phyloP scores from a whole-genome alignment of 2,888 invertebrate genomes.

The Parnassius mnemosyne region DNA sequence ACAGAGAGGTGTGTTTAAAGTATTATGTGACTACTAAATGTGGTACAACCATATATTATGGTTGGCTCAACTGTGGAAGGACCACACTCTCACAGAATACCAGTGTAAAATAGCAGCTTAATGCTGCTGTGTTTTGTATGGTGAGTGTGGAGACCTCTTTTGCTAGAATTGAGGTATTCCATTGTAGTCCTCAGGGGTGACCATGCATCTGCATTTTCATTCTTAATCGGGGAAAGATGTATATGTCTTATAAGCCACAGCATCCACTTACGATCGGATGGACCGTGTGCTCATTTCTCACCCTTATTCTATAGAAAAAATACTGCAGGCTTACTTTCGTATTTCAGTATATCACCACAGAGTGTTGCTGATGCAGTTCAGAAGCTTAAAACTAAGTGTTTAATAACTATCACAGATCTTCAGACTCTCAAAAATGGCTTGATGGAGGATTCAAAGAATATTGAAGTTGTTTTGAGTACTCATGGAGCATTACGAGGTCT shows the following conservation, averaged over 20 bases:
- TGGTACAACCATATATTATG: too few relatives aligned
- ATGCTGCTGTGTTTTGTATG: too few relatives aligned
- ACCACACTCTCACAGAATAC: too few relatives aligned
- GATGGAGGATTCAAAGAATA: constrained; percentile 53
- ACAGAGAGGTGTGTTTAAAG: background rate
- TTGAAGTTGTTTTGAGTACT: constrained; percentile 49
- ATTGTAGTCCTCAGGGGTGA: background rate
- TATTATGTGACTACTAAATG: background rate
- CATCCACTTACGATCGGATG: too few relatives aligned
- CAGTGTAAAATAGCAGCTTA: too few relatives aligned
- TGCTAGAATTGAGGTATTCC: background rate
- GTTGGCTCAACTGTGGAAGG: too few relatives aligned
- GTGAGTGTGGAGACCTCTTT: too few relatives aligned
- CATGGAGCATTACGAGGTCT: constrained; percentile 71
- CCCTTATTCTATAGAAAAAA: too few relatives aligned
- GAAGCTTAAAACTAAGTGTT: constrained; percentile 58
- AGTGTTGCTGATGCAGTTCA: constrained; percentile 47
- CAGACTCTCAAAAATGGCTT: constrained; percentile 58
- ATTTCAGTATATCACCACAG: constrained; percentile 45
- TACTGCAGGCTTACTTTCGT: background rate
- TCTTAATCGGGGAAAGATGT: background rate
- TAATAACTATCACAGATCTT: constrained; percentile 47
- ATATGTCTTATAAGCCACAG: too few relatives aligned
- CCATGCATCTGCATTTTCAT: background rate
- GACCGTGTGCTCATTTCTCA: too few relatives aligned